Evolutionary conservation across 2,113 vertebrate genomes (phyloP).

Genomic region (Atractosteus spatula): DNA sequence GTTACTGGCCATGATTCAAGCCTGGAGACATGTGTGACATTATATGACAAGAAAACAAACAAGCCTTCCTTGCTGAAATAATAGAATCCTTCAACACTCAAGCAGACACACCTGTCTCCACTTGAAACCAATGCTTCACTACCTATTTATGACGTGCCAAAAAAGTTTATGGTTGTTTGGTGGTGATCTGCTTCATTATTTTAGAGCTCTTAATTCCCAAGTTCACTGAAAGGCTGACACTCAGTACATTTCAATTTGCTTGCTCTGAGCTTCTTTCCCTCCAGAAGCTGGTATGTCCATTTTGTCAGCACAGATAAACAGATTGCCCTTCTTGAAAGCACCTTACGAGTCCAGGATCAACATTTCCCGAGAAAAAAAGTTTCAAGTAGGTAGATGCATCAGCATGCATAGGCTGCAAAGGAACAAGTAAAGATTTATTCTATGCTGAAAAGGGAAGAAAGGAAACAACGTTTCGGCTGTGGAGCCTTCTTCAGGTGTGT

Average conservation of each 20-base stretch:
- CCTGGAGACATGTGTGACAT: no score
- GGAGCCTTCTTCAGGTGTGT: no score
- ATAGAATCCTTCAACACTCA: conserved; percentile 18
- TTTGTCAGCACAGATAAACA: conserved; percentile 6
- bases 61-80: no score
- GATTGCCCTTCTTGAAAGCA: background rate
- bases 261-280: conserved; percentile 30
- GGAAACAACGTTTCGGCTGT: no score
- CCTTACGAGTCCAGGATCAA: no score
- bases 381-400: conserved; percentile 39
- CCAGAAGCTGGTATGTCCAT: conserved; percentile 23
- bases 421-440: no score
- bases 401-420: no score
- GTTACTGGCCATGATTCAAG: no score
- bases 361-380: conserved; percentile 20
- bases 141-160: conserved; percentile 13
- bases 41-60: no score
- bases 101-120: conserved; percentile 40
- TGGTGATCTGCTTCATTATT: conserved; percentile 38
- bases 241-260: conserved; percentile 23
- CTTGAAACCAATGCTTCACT: background rate
- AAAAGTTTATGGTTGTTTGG: conserved; percentile 33
- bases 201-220: conserved; percentile 3
- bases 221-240: conserved; percentile 2
- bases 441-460: no score